Base-by-base conservation (phyloP, 2,888 invertebrate species). In the Eueremaeus valkanovi region DNA sequence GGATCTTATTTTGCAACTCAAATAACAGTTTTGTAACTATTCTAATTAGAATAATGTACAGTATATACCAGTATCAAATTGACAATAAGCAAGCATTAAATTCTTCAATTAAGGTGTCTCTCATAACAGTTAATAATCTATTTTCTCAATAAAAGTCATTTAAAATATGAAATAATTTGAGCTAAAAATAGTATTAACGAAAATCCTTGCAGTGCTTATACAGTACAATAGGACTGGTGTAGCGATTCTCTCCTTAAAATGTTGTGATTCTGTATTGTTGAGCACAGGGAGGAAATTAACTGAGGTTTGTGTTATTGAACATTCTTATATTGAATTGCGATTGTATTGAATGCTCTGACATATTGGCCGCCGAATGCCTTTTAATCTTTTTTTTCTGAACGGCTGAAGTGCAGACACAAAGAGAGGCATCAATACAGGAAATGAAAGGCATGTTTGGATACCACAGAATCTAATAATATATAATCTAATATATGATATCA, bases 251-350 rank as follows among this genome's bases (percentile, higher is more conserved):
- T 36, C 42, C 68, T 40, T 5, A 40, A 68, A 24, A 68, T 68
- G 31, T 61, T 61, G 42, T 68, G 33, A 63, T 63, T 63, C 24
- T 42, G 6, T 68, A 24, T 63, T 31, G 63, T 40, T 68, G 68
- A 63, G 68, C 68, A 40, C 24, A 68, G 68, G 27, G 68, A 68
- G 68, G 68, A 68, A 68, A 68, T 68, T 68, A 68, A 68, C 68
- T 68, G n/a, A 40, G 68, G 40, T 68, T 68, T 68, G 68, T 68
- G 68, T 68, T 68, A 68, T 68, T 68, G 40, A 68, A 68, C 40
- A 24, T 36, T 68, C 40, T 36, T 36, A 66, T 68, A 68, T 68
- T 68, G 40, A 42, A 36, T n/a, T 68, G 68, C 6, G 40, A 42
- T 21, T 21, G 40, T 40, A 68, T 68, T 68, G 68, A 40, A n/a